Base-by-base conservation (phyloP, 2,888 invertebrate species). In the Tillus elongatus region DNA sequence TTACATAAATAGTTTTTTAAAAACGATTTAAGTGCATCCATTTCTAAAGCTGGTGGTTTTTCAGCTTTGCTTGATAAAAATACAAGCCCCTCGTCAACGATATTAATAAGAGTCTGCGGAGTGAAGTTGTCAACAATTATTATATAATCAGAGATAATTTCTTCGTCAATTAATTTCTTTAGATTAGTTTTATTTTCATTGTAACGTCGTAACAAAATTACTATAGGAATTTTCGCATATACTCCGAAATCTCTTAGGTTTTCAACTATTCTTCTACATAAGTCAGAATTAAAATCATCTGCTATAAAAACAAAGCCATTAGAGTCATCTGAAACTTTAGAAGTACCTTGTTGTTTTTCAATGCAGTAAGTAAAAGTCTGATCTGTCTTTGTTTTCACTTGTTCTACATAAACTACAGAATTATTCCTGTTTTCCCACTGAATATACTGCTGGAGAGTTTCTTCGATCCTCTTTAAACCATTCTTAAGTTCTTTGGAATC, bases 1-100 rank as follows among this genome's bases (percentile, higher is more conserved):
- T 72, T 71, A 3, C 75, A 75, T 8, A 81, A 60, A 46, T 74
- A 69, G 35, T 68, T 63, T 37, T 71, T 62, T 37, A 81, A 62
- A 47, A 77, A 73, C 2, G 70, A 68, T 41, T 69, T 65, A 6
- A 78, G 53, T 27, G 66, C 64, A 53, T 77, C 71, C 53, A 79
- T 70, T 65, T 76, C 72, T 26, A 81, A 52, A 0, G 69, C 66
- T 29, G 74, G 74, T 13, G 61, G 63, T 43, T 63, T 61, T 31
- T 71, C 69, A 41, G 57, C 67, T 47, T 64, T 69, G 50, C 66
- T 69, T n/a, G 70, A 71, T 47, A 72, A 58, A 67, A 71, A 75
- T 51, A 51, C 41, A 35, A 66, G 43, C 4, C 53, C 57, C 34
- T 57, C 49, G 31, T 58, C 51, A 1, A 64, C 36, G 3, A 51